These are phyloP conservation scores for Betta splendens DNA, from an alignment of 2,797 vertebrate species.

Conservation along the genomic window DNA sequence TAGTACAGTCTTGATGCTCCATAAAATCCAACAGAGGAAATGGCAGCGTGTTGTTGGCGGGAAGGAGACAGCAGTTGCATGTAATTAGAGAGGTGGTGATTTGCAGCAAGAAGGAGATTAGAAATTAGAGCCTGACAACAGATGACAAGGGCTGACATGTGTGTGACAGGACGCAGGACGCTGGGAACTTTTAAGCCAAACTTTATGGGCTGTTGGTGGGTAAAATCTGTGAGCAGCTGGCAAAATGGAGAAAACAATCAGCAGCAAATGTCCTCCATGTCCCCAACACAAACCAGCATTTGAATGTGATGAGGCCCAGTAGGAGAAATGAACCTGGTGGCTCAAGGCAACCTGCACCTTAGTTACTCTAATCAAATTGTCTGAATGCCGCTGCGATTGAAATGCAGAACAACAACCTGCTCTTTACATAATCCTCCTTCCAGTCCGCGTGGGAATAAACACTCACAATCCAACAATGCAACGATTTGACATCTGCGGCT, in stretches of 20 bases:
- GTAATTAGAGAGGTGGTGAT: conserved; percentile 54
- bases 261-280: conserved; percentile 5
- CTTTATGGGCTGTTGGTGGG: conserved; percentile 1
- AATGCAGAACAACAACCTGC: too few species aligned
- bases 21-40: conserved; percentile 18
- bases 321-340: background rate
- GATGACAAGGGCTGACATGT: conserved; percentile 25
- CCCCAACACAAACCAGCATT: conserved; percentile 2
- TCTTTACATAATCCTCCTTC: conserved; percentile 51
- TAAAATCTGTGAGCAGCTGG: conserved; percentile 13
- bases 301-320: background rate
- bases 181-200: conserved; percentile 24
- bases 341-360: too few species aligned
- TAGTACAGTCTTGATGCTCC: conserved; percentile 3
- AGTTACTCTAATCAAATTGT: too few species aligned
- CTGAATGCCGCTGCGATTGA: too few species aligned
- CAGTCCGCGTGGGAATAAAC: conserved; percentile 40
- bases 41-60: conserved; percentile 32
- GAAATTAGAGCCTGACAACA: conserved; percentile 52
- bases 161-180: conserved; percentile 19
- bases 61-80: conserved; percentile 29
- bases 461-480: conserved; percentile 44
- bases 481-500: conserved; percentile 66
- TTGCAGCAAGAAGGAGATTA: conserved; percentile 25
- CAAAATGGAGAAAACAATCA: background rate